Evolutionary conservation across 2,797 vertebrate species (phyloP).

Genomic region (Podarcis lilfordi): DNA sequence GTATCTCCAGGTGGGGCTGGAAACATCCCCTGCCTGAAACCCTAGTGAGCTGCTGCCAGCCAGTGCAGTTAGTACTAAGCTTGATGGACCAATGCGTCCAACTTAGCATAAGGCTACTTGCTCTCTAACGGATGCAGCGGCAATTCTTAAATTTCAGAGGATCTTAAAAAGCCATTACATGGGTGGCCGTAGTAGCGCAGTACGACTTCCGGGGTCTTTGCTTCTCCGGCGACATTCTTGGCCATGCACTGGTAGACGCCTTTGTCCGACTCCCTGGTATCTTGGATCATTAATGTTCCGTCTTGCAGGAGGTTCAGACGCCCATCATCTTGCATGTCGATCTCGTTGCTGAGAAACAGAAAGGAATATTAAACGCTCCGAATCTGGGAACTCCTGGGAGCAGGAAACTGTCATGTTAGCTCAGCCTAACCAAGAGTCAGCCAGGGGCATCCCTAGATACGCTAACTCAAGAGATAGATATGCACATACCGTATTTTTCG

Average conservation of each 20-base stretch:
- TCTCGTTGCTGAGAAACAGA: constrained; percentile 71
- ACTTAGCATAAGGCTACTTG: neutral
- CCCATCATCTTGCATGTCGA: constrained; percentile 75
- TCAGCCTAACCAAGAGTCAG: neutral
- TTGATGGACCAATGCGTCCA: no score
- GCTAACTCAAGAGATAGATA: no score
- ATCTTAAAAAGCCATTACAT: constrained; percentile 58
- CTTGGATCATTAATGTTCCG: constrained; percentile 79
- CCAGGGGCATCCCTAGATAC: no score
- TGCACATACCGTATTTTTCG: no score
- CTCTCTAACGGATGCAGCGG: no score
- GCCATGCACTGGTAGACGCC: constrained; percentile 79
- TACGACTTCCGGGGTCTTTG: constrained; percentile 72
- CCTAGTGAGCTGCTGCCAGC: no score
- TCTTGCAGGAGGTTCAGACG: constrained; percentile 76
- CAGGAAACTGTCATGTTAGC: neutral
- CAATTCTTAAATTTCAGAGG: neutral
- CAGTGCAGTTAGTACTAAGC: no score
- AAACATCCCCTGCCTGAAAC: no score
- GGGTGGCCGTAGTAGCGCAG: constrained; percentile 74
- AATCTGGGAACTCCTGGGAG: neutral
- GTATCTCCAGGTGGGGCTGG: no score
- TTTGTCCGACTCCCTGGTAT: constrained; percentile 77
- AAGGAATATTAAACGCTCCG: neutral
- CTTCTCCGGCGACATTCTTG: constrained; percentile 78